These are phyloP conservation scores for Rhagologus leucostigma DNA, from an alignment of 2,113 vertebrate genomes.

Conservation along the genomic window DNA sequence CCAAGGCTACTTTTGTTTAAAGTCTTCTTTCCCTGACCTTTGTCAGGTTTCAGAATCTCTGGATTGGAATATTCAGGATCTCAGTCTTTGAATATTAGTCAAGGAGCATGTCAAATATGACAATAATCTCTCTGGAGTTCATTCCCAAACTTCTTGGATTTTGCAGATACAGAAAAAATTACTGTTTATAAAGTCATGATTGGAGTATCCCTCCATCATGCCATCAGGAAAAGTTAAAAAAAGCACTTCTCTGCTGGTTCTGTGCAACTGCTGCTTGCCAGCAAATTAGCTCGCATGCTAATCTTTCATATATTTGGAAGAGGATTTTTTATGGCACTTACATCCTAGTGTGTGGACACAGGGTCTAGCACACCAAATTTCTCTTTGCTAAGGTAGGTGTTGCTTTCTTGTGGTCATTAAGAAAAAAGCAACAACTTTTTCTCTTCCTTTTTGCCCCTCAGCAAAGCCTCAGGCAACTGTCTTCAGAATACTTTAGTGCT, in stretches of 20 bases:
- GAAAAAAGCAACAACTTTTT: background rate
- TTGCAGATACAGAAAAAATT: background rate
- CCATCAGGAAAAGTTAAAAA: constrained; percentile 9
- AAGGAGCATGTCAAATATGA: background rate
- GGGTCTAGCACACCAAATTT: background rate
- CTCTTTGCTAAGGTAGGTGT: background rate
- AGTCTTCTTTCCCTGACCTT: background rate
- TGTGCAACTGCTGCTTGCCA: background rate
- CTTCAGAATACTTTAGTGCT: background rate
- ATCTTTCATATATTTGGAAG: constrained; percentile 13
- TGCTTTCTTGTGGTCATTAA: background rate
- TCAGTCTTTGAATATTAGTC: background rate
- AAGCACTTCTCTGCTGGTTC: background rate
- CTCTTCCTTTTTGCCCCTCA: background rate
- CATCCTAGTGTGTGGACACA: background rate
- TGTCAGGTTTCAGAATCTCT: background rate
- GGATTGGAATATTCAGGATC: background rate
- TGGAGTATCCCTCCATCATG: background rate
- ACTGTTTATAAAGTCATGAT: background rate
- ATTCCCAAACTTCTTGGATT: background rate
- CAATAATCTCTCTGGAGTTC: background rate
- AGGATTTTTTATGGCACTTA: constrained; percentile 10
- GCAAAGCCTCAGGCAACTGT: background rate
- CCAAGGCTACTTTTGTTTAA: background rate
- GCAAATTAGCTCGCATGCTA: background rate